Conservation (phyloP, 2,888 invertebrate genomes). For the Ommatoiulus sabulosus region DNA sequence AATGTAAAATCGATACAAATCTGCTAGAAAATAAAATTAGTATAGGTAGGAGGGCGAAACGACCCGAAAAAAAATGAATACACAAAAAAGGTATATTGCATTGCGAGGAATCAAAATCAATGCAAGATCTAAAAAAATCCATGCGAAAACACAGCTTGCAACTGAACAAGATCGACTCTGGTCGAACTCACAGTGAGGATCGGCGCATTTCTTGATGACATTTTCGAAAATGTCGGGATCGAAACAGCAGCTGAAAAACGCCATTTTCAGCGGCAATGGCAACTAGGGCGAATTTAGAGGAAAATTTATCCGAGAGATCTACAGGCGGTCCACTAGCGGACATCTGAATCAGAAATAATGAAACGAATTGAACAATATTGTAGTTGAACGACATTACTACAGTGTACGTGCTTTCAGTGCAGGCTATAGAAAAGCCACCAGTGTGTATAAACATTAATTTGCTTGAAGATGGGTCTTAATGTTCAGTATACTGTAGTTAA, state of each 20-base stretch:
- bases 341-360: constrained; percentile 25
- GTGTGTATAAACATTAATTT: background rate
- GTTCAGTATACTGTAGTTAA: too few species aligned
- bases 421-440: background rate
- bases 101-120: background rate
- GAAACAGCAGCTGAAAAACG: constrained; percentile 60
- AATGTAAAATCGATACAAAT: constrained; percentile 1
- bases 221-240: constrained; percentile 60
- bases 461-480: background rate
- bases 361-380: background rate
- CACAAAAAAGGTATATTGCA: constrained; percentile 8
- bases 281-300: background rate
- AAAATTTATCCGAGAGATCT: background rate
- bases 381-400: background rate
- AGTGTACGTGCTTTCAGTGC: background rate
- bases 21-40: background rate
- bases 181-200: constrained; percentile 60
- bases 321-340: background rate
- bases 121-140: constrained; percentile 44
- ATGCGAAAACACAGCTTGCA: constrained; percentile 37
- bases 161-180: constrained; percentile 35
- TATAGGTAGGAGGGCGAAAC: background rate
- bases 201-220: constrained; percentile 59
- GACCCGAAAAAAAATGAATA: background rate
- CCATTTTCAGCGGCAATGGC: constrained; percentile 55